Base-by-base conservation (phyloP, 2,113 vertebrate genomes). In the Orycteropus afer region DNA sequence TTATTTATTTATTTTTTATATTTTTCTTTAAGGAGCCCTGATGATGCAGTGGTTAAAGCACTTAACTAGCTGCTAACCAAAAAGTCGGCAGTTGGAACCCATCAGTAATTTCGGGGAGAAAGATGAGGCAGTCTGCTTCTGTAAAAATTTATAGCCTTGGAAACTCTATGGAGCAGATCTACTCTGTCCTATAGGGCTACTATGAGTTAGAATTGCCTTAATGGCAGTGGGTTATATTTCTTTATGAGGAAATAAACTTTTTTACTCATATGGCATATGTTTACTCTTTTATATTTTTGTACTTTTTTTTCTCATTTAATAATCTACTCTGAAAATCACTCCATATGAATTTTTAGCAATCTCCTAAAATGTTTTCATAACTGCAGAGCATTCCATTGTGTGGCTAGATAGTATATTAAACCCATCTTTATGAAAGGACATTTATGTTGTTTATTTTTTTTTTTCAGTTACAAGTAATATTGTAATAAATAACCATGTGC, bases 171-270 rank as follows among this genome's bases (percentile, higher is more conserved):
- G n/a, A n/a, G n/a, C n/a, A n/a, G n/a, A n/a, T n/a, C n/a, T n/a
- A n/a, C n/a, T n/a, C n/a, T n/a, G n/a, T n/a, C n/a, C n/a, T n/a
- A n/a, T n/a, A n/a, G n/a, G n/a, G n/a, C n/a, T n/a, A n/a, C n/a
- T n/a, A n/a, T n/a, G n/a, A n/a, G n/a, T n/a, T n/a, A n/a, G n/a
- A n/a, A n/a, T n/a, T n/a, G n/a, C n/a, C n/a, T n/a, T n/a, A n/a
- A n/a, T n/a, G n/a, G n/a, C n/a, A n/a, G n/a, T n/a, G n/a, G n/a
- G n/a, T n/a, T n/a, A n/a, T 40, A 11, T 42, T 94, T 80, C 78
- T 85, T 86, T 67, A 63, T 53, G 20, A 93, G 83, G 51, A 74
- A 96, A 87, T 53, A 65, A 73, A 11, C 14, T 67, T 79, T 92
- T 49, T 95, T 71, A 85, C 45, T 90, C 59, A 42, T 29, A 53